Evolutionary conservation across 2,888 invertebrate species (phyloP), one percentile per base, ranked within the genome.

Genomic region (Erebia aethiops): DNA sequence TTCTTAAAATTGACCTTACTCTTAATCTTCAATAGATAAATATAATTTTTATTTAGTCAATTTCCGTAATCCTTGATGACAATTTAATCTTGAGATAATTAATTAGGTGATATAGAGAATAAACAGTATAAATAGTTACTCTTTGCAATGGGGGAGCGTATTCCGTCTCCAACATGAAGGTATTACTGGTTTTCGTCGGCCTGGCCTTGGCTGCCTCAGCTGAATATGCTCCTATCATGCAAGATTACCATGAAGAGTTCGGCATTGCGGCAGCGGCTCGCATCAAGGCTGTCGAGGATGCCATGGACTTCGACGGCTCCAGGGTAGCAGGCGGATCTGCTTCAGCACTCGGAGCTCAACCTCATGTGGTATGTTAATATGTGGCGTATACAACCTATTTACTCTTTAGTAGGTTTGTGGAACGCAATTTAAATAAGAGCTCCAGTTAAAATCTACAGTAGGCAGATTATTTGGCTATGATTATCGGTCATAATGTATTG

Each of bases 271-370:
- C 13, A 10, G 60, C 52, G 0, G 52, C 51, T 9, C 68, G 68
- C 21, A 68, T 68, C 52, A 52, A 52, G 43, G 35, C 41, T 1
- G 54, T 26, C 11, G 68, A 68, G 35, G 60, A 13, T 52, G 51
- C 68, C 14, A 54, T 18, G 68, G 68, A 68, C 43, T 68, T 68
- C 61, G 68, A 68, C 11, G 68, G 68, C 10, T 35, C 60, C 41
- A 68, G 68, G 54, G 43, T 68, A 11, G 16, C 51, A 0, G 68
- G 68, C 5, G 68, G 68, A 3, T 14, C 51, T 10, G 16, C 4
- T 4, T 14, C 68, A 0, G 11, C 9, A 1, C 43, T 66, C 14
- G 65, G 65, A 43, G 41, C 54, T 9, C 56, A 66, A 2, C 65
- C 65, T 21, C 43, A 43, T 16, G 7, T 66, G 56, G 65, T 66